Base-by-base conservation (phyloP, 2,888 invertebrate species). In the Philereme vetulata region DNA sequence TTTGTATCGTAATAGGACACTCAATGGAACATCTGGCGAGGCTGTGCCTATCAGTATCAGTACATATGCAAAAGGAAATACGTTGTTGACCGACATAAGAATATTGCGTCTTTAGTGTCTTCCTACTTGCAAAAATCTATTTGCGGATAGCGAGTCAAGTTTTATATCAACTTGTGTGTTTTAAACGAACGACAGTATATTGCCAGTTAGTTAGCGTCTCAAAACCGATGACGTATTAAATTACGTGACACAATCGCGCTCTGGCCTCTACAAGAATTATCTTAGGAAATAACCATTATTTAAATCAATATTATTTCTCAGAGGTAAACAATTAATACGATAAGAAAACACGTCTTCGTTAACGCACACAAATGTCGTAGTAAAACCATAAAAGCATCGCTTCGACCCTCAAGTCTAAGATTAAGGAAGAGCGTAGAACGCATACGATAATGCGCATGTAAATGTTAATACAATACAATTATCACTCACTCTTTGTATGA, bases 401-500 rank as follows among this genome's bases (percentile, higher is more conserved):
- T 67, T 57, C 60, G 47, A 67, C 45, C 35, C 71, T 70, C 72
- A 70, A 71, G 71, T 68, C 68, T 58, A 52, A 57, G 52, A 64
- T 67, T 62, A 49, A 62, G 48, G 55, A 58, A 62, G 58, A 62
- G 53, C 56, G 66, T 76, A 70, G 67, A 71, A 66, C 68, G 62
- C 64, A 71, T 66, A 58, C 46, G 43, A 52, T 76, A 77, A 73
- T 78, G 78, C 81, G 82, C 77, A 76, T 76, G 72, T 74, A 70
- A 66, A 71, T 70, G 68, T 65, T 63, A 59, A 72, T 65, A 68
- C 58, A 63, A 52, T 56, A 63, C 60, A 34, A 61, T 60, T 51
- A 62, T 69, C 81, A 88, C 89, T 93, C 88, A 96, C 96, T 95
- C 88, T 97, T 96, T 55, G 96, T 97, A 83, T 98, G 94, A 92